Evolutionary conservation across 1,140 invertebrate genomes (phyloP), one percentile per base, ranked within the genome.

Genomic region (Drosophila pectinifera): DNA sequence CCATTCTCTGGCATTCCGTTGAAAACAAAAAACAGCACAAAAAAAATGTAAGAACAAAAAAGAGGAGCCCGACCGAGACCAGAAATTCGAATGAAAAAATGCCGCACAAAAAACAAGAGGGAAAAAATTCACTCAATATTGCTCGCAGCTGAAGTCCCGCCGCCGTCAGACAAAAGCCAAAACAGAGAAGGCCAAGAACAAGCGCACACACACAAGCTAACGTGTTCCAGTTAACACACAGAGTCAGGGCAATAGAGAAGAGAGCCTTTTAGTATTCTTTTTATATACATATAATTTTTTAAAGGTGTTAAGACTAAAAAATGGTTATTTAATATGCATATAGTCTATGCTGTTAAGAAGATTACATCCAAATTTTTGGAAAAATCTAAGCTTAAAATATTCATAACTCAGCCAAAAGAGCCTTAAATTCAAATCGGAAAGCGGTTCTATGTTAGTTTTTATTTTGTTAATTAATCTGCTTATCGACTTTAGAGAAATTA

Each of bases 91-190:
- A 64, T 56, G 61, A 46, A 48, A 74, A 57, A 75, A 54, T 58
- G 49, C 18, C 48, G 36, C 62, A 54, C 14, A 41, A 61, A 54
- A 73, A 73, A 63, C 34, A 58, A 49, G 22, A 22, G 43, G 14
- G 28, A 20, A 74, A 55, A 74, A 74, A 73, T 70, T 20, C 42
- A 70, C 67, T 70, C 67, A 70, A 70, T 70, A 70, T 70, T 70
- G 67, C 67, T 55, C n/a, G 51, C 67, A 74, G 69, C 59, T 74
- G 31, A 74, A 74, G 58, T 54, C 49, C 49, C 46, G 20, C 39
- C 26, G 39, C 26, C 14, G 43, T 58, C 56, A 45, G 63, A 65
- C 63, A 64, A 64, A 65, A 65, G 63, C 42, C 67, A 70, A 70
- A 70, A 70, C 41, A 56, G 16, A 70, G 42, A 70, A 46, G 64